Percentiles rank a stretch among this genome's conserved stretches.
phyloP scores from a whole-genome alignment of 2,797 vertebrate genomes.

The Pipistrellus pipistrellus region DNA sequence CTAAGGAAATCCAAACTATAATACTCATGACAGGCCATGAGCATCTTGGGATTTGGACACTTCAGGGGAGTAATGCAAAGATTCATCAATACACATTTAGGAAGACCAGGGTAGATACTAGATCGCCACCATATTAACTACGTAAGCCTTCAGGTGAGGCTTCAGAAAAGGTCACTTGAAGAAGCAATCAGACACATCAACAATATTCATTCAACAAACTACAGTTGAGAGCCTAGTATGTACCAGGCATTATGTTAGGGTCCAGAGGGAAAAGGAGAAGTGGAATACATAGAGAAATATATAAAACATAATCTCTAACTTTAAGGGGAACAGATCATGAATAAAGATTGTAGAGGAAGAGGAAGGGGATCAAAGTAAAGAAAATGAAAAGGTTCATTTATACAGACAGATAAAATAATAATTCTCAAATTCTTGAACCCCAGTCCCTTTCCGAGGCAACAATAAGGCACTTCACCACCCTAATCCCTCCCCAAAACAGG shows the following conservation, averaged over 20 bases:
- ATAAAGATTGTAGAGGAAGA: not conserved
- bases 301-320: conserved; percentile 20
- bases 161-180: conserved; percentile 48
- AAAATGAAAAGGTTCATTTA: conserved; percentile 26
- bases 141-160: not conserved
- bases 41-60: not conserved
- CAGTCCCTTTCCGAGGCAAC: not conserved
- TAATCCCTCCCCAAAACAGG: conserved; percentile 21
- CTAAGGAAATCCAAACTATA: conserved; percentile 20
- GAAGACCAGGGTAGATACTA: not conserved
- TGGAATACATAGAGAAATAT: not conserved
- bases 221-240: not conserved
- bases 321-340: not conserved
- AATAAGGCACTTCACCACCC: not conserved
- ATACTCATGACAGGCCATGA: not conserved
- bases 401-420: not conserved
- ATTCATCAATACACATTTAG: not conserved
- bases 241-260: not conserved
- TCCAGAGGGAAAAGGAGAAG: not conserved
- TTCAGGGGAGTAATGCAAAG: not conserved
- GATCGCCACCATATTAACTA: not conserved
- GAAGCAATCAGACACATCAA: not conserved
- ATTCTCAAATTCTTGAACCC: conserved; percentile 38
- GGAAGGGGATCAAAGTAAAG: not conserved
- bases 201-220: not conserved